Evolutionary conservation across 2,888 invertebrate genomes (phyloP).

Genomic region (Metacarcinus magister): DNA sequence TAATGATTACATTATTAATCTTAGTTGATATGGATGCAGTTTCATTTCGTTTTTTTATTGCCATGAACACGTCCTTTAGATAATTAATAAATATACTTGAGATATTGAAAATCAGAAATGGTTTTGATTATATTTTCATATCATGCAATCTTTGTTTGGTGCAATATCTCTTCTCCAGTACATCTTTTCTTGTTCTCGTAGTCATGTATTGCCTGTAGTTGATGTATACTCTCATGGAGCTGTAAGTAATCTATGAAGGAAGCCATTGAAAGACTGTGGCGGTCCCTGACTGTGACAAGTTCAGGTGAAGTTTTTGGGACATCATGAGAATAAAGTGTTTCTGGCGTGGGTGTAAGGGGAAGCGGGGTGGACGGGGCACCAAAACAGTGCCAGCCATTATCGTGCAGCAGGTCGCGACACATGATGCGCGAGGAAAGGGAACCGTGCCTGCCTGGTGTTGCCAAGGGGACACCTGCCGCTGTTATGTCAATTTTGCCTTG

Average conservation of each 20-base stretch:
- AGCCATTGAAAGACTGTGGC: background rate
- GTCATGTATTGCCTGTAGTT: background rate
- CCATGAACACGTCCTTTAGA: background rate
- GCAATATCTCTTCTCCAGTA: background rate
- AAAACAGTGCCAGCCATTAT: background rate
- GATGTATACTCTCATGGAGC: background rate
- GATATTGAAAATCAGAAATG: no score
- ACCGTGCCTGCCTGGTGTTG: background rate
- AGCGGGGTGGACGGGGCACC: background rate
- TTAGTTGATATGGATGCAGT: background rate
- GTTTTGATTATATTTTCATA: background rate
- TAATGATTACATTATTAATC: background rate
- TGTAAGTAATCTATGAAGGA: conserved; percentile 4
- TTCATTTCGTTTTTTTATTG: background rate
- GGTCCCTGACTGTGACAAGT: background rate
- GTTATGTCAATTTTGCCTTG: background rate
- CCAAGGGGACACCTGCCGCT: background rate
- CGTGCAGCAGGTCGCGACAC: background rate
- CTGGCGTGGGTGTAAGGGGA: background rate
- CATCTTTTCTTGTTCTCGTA: background rate
- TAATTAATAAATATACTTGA: background rate
- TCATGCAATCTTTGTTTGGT: background rate
- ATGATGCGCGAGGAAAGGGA: background rate
- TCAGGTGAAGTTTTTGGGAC: background rate
- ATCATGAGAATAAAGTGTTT: background rate